These are phyloP conservation scores for Aphidius colemani DNA, from an alignment of 2,888 invertebrate genomes.

Conservation along the genomic window DNA sequence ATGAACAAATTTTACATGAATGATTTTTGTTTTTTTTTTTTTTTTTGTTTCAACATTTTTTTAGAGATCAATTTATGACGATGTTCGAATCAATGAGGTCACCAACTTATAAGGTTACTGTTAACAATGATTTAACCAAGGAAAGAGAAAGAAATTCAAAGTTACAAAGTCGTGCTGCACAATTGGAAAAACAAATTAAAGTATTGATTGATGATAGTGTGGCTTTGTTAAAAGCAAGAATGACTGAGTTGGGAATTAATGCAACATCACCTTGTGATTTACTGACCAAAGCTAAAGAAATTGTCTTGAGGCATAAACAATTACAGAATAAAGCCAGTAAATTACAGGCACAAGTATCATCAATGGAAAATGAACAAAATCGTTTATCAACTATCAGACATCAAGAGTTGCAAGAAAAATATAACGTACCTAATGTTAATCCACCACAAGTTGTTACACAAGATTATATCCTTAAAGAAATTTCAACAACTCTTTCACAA, in stretches of 20 bases:
- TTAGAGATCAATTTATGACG: slow-evolving; percentile 80
- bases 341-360: slow-evolving; percentile 79
- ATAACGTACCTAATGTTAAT: slow-evolving; percentile 64
- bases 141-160: slow-evolving; percentile 84
- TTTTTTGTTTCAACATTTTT: slow-evolving; percentile 29
- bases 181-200: slow-evolving; percentile 90
- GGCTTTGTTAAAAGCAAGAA: slow-evolving; percentile 81
- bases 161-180: slow-evolving; percentile 82
- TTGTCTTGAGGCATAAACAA: slow-evolving; percentile 90
- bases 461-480: slow-evolving; percentile 84
- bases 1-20: neutral
- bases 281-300: slow-evolving; percentile 86
- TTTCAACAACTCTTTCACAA: slow-evolving; percentile 81
- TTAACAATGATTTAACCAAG: slow-evolving; percentile 77
- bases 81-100: slow-evolving; percentile 84
- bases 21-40: slow-evolving; percentile 8
- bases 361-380: slow-evolving; percentile 77
- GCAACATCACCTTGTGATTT: slow-evolving; percentile 84
- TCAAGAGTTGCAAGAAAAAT: slow-evolving; percentile 77
- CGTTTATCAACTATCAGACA: slow-evolving; percentile 74
- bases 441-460: slow-evolving; percentile 70
- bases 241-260: slow-evolving; percentile 90
- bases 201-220: slow-evolving; percentile 92
- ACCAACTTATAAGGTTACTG: slow-evolving; percentile 72
- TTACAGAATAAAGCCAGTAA: slow-evolving; percentile 86